Conservation (phyloP, 1,140 invertebrate genomes). For the Drosophila watanabei region DNA sequence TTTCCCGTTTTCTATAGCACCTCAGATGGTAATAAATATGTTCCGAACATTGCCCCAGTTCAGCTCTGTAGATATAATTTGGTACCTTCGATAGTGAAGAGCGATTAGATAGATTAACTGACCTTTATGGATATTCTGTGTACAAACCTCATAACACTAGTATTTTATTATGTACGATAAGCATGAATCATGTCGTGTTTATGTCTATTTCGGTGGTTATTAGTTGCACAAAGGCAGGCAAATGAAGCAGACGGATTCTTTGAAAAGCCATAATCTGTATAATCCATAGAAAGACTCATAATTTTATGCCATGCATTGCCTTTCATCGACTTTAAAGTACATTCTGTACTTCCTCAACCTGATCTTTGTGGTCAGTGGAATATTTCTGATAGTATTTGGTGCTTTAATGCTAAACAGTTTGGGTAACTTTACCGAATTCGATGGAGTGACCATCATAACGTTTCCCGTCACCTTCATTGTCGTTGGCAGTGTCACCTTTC, state of each 20-base stretch:
- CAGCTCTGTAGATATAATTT: background rate
- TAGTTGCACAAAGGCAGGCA: conserved; percentile 1
- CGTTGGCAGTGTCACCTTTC: conserved; percentile 90
- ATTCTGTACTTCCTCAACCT: conserved; percentile 77
- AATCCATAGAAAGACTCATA: too few relatives aligned
- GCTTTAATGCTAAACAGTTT: conserved; percentile 86
- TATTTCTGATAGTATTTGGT: conserved; percentile 88
- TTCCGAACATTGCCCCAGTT: background rate
- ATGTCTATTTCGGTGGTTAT: background rate
- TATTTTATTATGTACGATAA: conserved; percentile 11
- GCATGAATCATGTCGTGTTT: background rate
- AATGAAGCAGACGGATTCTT: background rate
- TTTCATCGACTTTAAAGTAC: conserved; percentile 61
- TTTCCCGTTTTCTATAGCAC: background rate
- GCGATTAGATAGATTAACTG: conserved; percentile 19
- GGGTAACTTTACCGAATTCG: conserved; percentile 85
- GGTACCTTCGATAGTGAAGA: background rate
- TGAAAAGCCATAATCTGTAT: background rate
- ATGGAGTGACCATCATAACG: conserved; percentile 86
- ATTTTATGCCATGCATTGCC: conserved; percentile 2
- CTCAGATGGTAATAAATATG: background rate
- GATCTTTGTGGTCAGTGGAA: conserved; percentile 86
- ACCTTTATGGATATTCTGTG: conserved; percentile 1
- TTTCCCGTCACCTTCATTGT: conserved; percentile 89
- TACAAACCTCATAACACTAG: background rate